Evolutionary conservation across 2,888 invertebrate species (phyloP).

Genomic region (Neoitamus cyanurus): DNA sequence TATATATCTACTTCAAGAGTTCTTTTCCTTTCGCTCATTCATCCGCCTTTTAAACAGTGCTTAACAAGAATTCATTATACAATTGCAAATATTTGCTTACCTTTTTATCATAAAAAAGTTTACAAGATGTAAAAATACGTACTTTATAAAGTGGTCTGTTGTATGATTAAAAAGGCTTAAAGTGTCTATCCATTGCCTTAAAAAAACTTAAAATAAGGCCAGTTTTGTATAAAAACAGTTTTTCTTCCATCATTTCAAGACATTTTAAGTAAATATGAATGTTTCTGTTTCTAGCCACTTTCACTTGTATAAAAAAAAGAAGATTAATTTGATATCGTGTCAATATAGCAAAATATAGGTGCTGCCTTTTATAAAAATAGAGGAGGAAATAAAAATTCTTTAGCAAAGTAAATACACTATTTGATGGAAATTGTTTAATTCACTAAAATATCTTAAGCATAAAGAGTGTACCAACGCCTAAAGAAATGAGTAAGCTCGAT

Average conservation of each 20-base stretch:
- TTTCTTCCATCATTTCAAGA: constrained; percentile 20
- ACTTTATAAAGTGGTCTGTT: constrained; percentile 43
- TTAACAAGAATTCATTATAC: constrained; percentile 35
- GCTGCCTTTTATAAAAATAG: constrained; percentile 30
- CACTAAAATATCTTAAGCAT: constrained; percentile 40
- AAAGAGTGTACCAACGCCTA: constrained; percentile 12
- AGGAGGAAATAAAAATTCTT: constrained; percentile 17
- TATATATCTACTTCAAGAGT: not conserved
- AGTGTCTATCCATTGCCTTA: constrained; percentile 32
- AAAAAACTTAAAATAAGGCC: constrained; percentile 44
- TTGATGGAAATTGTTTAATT: constrained; percentile 16
- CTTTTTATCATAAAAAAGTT: constrained; percentile 37
- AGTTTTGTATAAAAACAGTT: constrained; percentile 39
- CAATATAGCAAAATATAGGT: constrained; percentile 11
- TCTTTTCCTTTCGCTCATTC: not conserved
- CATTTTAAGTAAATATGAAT: constrained; percentile 24
- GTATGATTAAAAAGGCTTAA: constrained; percentile 42
- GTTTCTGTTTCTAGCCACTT: not conserved
- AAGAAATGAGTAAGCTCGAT: constrained; percentile 40
- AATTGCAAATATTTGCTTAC: constrained; percentile 28
- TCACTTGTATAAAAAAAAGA: not conserved
- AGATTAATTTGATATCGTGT: constrained; percentile 10
- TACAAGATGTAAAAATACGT: constrained; percentile 44
- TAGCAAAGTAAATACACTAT: constrained; percentile 43
- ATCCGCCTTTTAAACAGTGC: not conserved